phyloP scores from a whole-genome alignment of 2,888 invertebrate species.

The Octodonta nipae region DNA sequence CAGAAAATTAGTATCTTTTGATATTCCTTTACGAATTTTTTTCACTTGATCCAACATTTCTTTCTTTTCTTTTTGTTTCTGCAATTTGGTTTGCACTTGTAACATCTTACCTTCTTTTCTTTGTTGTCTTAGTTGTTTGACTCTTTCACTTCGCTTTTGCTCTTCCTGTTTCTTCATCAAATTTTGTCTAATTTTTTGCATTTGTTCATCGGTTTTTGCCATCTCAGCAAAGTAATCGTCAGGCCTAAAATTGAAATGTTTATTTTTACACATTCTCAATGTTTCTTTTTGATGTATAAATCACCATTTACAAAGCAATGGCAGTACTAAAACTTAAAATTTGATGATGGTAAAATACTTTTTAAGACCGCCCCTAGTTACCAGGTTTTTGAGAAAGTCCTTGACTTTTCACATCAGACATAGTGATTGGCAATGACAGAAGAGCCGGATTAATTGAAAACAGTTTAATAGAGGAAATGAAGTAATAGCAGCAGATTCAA shows the following conservation, averaged over 20 bases:
- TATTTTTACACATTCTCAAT: no score
- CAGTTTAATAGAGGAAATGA: no score
- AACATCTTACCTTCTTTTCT: constrained; percentile 87
- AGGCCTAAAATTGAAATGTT: constrained; percentile 51
- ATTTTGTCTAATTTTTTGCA: constrained; percentile 84
- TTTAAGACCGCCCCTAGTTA: no score
- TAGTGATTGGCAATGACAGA: no score
- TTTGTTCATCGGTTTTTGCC: constrained; percentile 93
- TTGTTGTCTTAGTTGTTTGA: constrained; percentile 76
- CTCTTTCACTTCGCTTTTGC: constrained; percentile 78
- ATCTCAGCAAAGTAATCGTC: constrained; percentile 98
- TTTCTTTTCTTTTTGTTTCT: constrained; percentile 80
- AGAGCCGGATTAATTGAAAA: no score
- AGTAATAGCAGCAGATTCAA: no score
- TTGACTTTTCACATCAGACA: no score
- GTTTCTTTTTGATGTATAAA: no score
- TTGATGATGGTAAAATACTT: no score
- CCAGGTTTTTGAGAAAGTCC: no score
- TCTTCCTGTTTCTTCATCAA: constrained; percentile 72
- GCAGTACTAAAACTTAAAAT: no score
- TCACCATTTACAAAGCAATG: no score
- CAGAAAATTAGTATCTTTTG: constrained; percentile 66
- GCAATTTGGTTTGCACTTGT: constrained; percentile 64
- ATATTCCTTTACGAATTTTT: constrained; percentile 71
- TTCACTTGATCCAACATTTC: constrained; percentile 86